Conservation (phyloP, 2,888 invertebrate species). For the Galeopsomyia nigrocyanea region DNA sequence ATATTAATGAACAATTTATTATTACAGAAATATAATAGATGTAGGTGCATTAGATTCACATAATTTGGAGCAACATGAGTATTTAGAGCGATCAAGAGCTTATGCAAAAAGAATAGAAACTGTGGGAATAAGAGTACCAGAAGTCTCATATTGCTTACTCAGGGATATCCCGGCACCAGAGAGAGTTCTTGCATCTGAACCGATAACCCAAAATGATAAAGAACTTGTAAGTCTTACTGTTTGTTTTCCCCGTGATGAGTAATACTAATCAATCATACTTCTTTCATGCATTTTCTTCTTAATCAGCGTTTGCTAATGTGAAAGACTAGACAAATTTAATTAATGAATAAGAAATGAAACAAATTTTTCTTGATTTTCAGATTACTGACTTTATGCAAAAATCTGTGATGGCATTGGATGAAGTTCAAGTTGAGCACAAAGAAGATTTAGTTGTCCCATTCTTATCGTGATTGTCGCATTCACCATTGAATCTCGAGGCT, state of each 20-base stretch:
- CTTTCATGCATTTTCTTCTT: not conserved
- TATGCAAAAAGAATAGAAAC: conserved; percentile 67
- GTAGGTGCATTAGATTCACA: conserved; percentile 93
- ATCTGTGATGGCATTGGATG: conserved; percentile 80
- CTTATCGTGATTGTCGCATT: conserved; percentile 66
- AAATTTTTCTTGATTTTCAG: conserved; percentile 70
- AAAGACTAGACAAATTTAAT: no score
- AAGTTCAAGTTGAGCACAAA: conserved; percentile 88
- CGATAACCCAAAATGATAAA: conserved; percentile 76
- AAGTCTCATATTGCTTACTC: conserved; percentile 72
- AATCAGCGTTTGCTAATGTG: not conserved
- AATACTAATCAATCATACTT: not conserved
- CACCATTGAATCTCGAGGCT: conserved; percentile 22
- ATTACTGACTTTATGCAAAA: conserved; percentile 79
- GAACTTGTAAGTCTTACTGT: conserved; percentile 75
- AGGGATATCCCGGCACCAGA: conserved; percentile 84
- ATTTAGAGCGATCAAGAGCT: conserved; percentile 75
- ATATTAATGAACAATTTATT: not conserved
- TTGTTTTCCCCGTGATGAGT: not conserved
- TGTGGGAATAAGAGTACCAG: conserved; percentile 67
- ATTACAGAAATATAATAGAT: conserved; percentile 89
- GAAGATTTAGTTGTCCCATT: conserved; percentile 93
- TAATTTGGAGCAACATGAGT: conserved; percentile 90
- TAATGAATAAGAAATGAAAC: not conserved
- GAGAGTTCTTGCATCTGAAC: conserved; percentile 75